These are phyloP conservation scores for Anniella stebbinsi DNA, from an alignment of 2,797 vertebrate species.

Conservation along the genomic window DNA sequence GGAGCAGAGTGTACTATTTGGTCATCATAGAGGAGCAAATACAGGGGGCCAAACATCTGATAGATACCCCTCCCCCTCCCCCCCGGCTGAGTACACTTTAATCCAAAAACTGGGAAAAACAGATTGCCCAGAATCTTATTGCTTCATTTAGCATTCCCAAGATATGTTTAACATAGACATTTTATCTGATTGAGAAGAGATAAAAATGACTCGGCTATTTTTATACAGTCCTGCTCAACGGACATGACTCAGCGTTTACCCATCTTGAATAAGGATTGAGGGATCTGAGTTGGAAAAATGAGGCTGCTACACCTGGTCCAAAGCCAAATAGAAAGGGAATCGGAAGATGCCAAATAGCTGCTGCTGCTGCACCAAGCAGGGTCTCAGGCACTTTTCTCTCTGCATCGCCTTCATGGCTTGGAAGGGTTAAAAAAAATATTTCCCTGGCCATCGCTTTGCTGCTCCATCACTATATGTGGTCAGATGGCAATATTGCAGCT, in stretches of 20 bases:
- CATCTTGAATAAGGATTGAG: neutral
- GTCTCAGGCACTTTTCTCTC: neutral
- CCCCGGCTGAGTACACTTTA: neutral
- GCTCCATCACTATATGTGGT: too few species aligned
- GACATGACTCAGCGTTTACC: neutral
- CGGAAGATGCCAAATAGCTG: too few species aligned
- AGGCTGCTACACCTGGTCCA: slow-evolving; percentile 13
- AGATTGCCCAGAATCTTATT: neutral
- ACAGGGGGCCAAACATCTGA: neutral
- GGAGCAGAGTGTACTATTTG: neutral
- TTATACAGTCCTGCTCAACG: neutral
- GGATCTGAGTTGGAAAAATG: neutral
- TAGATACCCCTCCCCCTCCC: too few species aligned
- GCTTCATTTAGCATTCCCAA: neutral
- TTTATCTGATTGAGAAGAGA: slow-evolving; percentile 16
- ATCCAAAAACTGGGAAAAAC: neutral
- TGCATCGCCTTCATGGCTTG: neutral
- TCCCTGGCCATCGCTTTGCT: too few species aligned
- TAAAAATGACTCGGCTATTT: neutral
- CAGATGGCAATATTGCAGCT: too few species aligned
- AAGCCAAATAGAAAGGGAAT: neutral
- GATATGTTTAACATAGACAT: slow-evolving; percentile 21
- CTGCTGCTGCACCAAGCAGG: neutral
- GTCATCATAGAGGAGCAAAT: neutral
- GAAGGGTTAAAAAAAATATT: neutral